Evolutionary conservation across 2,113 vertebrate genomes (phyloP), one percentile per base, ranked within the genome.

Genomic region (Pygoscelis adeliae): DNA sequence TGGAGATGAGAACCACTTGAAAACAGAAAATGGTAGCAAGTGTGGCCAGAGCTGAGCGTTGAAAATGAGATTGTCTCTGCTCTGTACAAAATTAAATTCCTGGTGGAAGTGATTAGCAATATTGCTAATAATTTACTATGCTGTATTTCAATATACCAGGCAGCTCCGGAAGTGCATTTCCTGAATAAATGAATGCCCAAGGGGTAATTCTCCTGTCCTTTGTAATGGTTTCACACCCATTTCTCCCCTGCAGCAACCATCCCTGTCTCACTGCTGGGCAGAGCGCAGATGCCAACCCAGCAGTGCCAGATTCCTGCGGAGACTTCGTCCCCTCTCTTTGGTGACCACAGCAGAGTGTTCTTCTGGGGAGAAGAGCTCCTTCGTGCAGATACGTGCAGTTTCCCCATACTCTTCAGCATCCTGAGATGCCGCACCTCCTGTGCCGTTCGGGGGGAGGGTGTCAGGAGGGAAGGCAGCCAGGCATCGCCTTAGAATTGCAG

Each of bases 331-430:
- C 18, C 66, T 94, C 27, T 9, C 52, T 32, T 1, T 26, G 47
- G 26, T 13, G 34, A 4, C 40, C 7, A 3, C 50, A 36, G 47
- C n/a, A 47, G 50, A 0, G 0, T 9, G 15, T 9, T 73, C 61
- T 53, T 44, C 50, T 21, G 52, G 44, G 50, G 25, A 46, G 8
- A 27, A 40, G 13, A 19, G 30, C 67, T 76, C 36, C 36, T 67
- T 36, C 2, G 1, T 34, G 29, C 55, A 17, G 52, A 3, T 16
- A 8, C 3, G 0, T 3, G 47, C 14, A 2, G 6, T 17, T 50
- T 23, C 40, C 30, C 74, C 66, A 16, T 4, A 6, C 17, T 15
- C 52, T 14, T 25, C 49, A 18, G 30, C n/a, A 29, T 4, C 47
- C 73, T 3, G 2, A 26, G 49, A 1, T 49, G 63, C 38, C 5